These are phyloP conservation scores for Microtus ochrogaster DNA, from an alignment of 2,113 vertebrate species.

Conservation along the genomic window DNA sequence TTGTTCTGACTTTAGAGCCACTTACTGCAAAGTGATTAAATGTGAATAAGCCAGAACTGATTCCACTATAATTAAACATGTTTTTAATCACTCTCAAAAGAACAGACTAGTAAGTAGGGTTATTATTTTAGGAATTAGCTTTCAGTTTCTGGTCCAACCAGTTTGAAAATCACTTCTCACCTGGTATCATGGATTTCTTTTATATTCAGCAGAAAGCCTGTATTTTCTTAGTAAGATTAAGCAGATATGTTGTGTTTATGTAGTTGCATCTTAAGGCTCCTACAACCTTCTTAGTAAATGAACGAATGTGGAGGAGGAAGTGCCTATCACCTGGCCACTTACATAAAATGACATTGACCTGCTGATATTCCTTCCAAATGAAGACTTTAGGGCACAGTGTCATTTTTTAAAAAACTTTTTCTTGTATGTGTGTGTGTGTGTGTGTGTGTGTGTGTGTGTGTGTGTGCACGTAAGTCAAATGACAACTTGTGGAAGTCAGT, in stretches of 20 bases:
- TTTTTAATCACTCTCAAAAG: slow-evolving; percentile 69
- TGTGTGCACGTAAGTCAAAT: background rate
- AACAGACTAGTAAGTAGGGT: slow-evolving; percentile 50
- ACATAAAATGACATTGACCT: background rate
- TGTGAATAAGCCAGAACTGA: slow-evolving; percentile 52
- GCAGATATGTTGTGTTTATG: slow-evolving; percentile 36
- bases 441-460: background rate
- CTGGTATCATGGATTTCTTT: slow-evolving; percentile 62
- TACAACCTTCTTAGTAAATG: slow-evolving; percentile 15
- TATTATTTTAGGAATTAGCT: slow-evolving; percentile 65
- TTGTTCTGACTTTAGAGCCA: slow-evolving; percentile 65
- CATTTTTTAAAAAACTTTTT: background rate
- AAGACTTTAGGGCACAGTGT: background rate
- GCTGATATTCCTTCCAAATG: slow-evolving; percentile 56
- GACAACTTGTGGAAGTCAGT: background rate
- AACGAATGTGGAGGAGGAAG: background rate
- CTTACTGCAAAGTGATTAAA: slow-evolving; percentile 69
- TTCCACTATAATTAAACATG: slow-evolving; percentile 61
- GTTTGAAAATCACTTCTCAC: slow-evolving; percentile 71
- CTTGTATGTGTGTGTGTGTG: background rate
- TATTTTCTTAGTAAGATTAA: slow-evolving; percentile 57
- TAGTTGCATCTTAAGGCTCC: background rate
- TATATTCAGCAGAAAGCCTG: slow-evolving; percentile 42
- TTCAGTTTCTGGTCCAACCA: slow-evolving; percentile 64
- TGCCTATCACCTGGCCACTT: background rate